These are phyloP conservation scores for Eublepharis macularius DNA, from an alignment of 2,113 vertebrate genomes.

Conservation along the genomic window DNA sequence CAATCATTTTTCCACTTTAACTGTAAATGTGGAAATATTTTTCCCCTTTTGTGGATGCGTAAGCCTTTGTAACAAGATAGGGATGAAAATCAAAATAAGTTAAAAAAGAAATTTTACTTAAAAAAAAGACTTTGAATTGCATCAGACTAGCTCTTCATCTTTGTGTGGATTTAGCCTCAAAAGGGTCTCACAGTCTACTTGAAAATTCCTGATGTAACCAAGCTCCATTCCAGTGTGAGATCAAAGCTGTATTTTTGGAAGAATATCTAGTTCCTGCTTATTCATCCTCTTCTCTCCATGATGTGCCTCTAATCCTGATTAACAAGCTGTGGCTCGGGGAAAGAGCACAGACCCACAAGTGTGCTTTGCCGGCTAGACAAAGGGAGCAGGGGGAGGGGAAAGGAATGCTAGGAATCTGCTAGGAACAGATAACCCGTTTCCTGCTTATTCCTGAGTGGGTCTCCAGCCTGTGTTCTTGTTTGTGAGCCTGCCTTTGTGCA, in stretches of 20 bases:
- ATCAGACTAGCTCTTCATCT: neutral
- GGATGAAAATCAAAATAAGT: neutral
- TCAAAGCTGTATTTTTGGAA: neutral
- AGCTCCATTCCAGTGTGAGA: neutral
- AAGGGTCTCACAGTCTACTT: neutral
- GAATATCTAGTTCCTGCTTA: neutral
- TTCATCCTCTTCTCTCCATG: neutral
- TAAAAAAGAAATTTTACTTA: too few relatives aligned
- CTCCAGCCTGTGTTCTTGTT: neutral
- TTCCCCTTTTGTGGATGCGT: neutral
- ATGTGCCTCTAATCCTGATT: neutral
- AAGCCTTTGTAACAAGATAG: neutral
- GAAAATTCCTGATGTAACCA: neutral
- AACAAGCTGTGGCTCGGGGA: neutral
- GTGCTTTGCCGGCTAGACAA: constrained; percentile 12
- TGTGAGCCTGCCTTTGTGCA: neutral
- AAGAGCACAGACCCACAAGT: neutral
- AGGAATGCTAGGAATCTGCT: constrained; percentile 52
- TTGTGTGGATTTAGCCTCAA: neutral
- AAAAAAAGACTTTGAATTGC: neutral
- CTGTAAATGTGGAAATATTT: neutral
- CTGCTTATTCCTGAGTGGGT: constrained; percentile 15
- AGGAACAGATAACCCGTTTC: constrained; percentile 39
- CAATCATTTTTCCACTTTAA: neutral
- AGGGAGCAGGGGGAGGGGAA: constrained; percentile 29